Conservation (phyloP, 2,113 vertebrate genomes). For the Electrona antarctica region DNA sequence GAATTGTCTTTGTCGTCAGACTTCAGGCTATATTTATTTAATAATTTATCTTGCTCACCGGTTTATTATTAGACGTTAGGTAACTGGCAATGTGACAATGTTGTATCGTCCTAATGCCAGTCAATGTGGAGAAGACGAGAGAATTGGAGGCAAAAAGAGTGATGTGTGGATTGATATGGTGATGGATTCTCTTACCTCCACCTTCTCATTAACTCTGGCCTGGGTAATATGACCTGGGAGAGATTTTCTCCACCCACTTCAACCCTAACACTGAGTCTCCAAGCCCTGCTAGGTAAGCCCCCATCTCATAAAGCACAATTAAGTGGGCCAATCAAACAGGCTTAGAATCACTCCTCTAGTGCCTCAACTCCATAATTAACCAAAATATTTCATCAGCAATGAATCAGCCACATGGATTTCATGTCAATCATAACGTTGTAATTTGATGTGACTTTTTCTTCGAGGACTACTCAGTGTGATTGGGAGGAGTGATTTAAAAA, state of each 20-base stretch:
- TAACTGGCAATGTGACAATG: constrained; percentile 36
- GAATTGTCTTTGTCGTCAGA: not conserved
- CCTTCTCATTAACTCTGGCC: constrained; percentile 80
- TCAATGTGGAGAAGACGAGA: constrained; percentile 58
- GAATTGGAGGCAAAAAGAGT: constrained; percentile 57
- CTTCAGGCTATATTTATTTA: not conserved
- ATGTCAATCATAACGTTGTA: constrained; percentile 72
- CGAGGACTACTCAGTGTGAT: constrained; percentile 70
- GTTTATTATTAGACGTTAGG: constrained; percentile 1
- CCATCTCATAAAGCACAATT: constrained; percentile 81
- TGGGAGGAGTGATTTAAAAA: constrained; percentile 59
- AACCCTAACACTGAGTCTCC: constrained; percentile 69
- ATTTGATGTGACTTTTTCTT: constrained; percentile 76
- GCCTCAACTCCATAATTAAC: constrained; percentile 80
- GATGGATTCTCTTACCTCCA: constrained; percentile 77
- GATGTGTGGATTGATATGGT: constrained; percentile 72
- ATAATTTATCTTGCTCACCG: constrained; percentile 4
- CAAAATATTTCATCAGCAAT: constrained; percentile 81
- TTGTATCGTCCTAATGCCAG: constrained; percentile 47
- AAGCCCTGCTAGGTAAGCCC: constrained; percentile 69
- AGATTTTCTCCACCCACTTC: constrained; percentile 77
- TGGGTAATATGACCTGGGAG: constrained; percentile 77
- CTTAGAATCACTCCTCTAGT: constrained; percentile 79
- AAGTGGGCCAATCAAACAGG: constrained; percentile 83
- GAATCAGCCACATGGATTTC: constrained; percentile 75